Evolutionary conservation across 1,140 invertebrate genomes (phyloP).

Genomic region (Subanguina moxae): DNA sequence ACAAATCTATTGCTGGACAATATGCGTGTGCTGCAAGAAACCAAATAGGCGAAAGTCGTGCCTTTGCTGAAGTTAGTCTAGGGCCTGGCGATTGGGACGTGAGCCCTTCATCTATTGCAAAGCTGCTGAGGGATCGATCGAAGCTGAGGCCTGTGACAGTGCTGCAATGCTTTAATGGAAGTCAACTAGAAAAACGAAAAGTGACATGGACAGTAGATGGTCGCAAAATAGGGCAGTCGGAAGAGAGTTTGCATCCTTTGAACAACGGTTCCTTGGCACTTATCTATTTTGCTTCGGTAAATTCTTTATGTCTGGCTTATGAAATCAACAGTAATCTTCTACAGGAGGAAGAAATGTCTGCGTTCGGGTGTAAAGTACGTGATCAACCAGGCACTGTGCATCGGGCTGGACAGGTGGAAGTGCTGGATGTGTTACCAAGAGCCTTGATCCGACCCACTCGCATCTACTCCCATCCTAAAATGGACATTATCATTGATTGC

Average conservation of each 20-base stretch:
- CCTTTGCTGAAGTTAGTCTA: constrained; percentile 3
- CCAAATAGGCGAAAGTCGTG: constrained; percentile 10
- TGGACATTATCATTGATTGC: constrained; percentile 32
- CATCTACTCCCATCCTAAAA: constrained; percentile 17
- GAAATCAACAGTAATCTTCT: not conserved
- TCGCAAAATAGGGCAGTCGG: not conserved
- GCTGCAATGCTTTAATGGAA: constrained; percentile 14
- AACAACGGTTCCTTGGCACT: constrained; percentile 49
- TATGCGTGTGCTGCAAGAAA: constrained; percentile 45
- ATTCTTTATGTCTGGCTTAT: not conserved
- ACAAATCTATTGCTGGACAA: constrained; percentile 20
- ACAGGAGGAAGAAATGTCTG: constrained; percentile 33
- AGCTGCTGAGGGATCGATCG: not conserved
- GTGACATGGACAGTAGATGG: constrained; percentile 26
- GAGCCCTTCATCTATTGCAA: not conserved
- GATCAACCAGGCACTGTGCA: constrained; percentile 10
- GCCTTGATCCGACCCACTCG: constrained; percentile 30
- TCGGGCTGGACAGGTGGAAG: constrained; percentile 5
- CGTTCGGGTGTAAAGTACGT: constrained; percentile 24
- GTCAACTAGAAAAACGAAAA: constrained; percentile 14
- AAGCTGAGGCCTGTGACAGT: constrained; percentile 13
- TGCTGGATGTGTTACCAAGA: constrained; percentile 27
- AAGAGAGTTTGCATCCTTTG: constrained; percentile 42
- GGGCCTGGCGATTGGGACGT: not conserved
- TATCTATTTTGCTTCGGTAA: constrained; percentile 21